Conservation (phyloP, 2,113 vertebrate species). For the Hassar affinis region DNA sequence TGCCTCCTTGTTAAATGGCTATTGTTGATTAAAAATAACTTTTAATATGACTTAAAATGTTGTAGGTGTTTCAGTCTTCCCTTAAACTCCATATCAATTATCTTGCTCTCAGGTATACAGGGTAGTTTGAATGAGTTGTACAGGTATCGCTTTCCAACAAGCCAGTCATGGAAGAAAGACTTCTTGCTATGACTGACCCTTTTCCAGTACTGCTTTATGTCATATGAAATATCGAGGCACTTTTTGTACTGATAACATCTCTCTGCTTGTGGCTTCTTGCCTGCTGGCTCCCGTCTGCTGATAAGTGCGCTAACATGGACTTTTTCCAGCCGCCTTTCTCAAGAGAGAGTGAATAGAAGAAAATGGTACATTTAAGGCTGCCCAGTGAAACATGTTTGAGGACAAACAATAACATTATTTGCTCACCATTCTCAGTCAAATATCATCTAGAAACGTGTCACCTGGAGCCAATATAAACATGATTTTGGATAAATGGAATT, state of each 20-base stretch:
- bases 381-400: constrained; percentile 28
- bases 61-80: neutral
- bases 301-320: constrained; percentile 23
- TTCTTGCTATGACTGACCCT: neutral
- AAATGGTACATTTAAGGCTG: constrained; percentile 24
- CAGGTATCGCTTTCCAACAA: neutral
- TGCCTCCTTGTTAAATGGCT: neutral
- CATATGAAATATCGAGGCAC: constrained; percentile 28
- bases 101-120: neutral
- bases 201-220: constrained; percentile 17
- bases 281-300: constrained; percentile 24
- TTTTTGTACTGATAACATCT: constrained; percentile 42
- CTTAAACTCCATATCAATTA: neutral
- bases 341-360: neutral
- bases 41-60: neutral
- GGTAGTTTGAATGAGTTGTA: neutral
- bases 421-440: neutral
- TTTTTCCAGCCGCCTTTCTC: constrained; percentile 28
- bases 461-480: constrained; percentile 6
- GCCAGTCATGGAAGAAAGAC: neutral
- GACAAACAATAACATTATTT: constrained; percentile 30
- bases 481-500: too few relatives aligned
- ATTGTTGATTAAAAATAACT: neutral
- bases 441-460: neutral
- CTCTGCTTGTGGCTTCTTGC: constrained; percentile 14